Base-by-base conservation (phyloP, 2,888 invertebrate genomes). In the Nowickia ferox region DNA sequence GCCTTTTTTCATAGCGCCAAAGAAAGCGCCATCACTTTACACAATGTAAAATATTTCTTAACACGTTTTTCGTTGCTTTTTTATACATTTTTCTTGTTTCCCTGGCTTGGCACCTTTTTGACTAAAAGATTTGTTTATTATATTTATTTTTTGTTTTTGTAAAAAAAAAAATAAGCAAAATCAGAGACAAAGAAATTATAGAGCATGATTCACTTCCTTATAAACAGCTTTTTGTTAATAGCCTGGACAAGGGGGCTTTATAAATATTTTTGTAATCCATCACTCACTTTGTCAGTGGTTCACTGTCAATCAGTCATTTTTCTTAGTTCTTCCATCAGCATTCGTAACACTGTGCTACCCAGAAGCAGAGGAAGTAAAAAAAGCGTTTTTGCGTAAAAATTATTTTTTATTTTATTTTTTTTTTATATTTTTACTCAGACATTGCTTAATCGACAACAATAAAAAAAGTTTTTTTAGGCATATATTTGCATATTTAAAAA, bases 181-280 rank as follows among this genome's bases (percentile, higher is more conserved):
- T 46, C 11, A n/a, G 11, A 51, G 19, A 11, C n/a, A 38, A 15
- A 42, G 44, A 57, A 71, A 40, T 11, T 68, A 1, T 9, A 44
- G 19, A 71, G 79, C 79, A 72, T 72, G 79, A 72, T 11, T 38
- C 55, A 55, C 65, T 65, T 5, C 42, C 63, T 55, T n/a, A 10
- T n/a, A 77, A 77, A 59, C 11, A 42, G 11, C 51, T 68, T 68
- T 59, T 77, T 30, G n/a, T 19, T 15, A 78, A 69, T 8, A 61
- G 40, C 5, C 51, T 42, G 51, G 51, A 53, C 69, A 69, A 61
- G 13, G 15, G n/a, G 17, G 22, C 42, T 53, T 42, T 61, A 6
- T 51, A 51, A 48, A 53, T 15, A 44, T 17, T 63, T 30, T 72
- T 38, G 48, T 55, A 51, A 44, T 68, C 61, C 69, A 51, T 75